Evolutionary conservation across 2,888 invertebrate genomes (phyloP), one percentile per base, ranked within the genome.

Genomic region (Odontothrips loti): DNA sequence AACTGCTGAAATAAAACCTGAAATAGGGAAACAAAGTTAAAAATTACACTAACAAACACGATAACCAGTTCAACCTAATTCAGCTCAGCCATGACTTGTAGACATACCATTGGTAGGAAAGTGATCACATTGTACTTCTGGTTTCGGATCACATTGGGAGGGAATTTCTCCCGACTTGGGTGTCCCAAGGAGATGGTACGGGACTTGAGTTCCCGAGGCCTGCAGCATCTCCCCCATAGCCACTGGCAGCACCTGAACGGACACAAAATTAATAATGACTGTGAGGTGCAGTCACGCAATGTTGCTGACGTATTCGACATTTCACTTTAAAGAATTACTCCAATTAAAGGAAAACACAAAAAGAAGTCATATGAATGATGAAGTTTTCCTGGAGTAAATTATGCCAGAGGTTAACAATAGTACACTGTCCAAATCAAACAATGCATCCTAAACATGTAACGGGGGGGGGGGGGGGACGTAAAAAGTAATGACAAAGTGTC

Each of bases 1-100:
- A 99, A 99, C 89, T 99, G 99, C 88, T 99, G 97, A 89, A 94
- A 99, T 83, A 99, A 91, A 82, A 99, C 98, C 93, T 93, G 86
- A 75, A 87, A 87, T 80, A 83, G 68, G 83, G 85, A 79, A 79
- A 79, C 12, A 58, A 81, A 80, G 47, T 11, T 47, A 29, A 47
- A n/a, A 8, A 34, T n/a, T n/a, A 29, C 20, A 29, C 27, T 47
- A 27, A 20, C 10, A 47, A 79, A 23, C 27, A 43, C 20, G 23
- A 0, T 75, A 79, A 43, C 10, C 12, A 80, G 27, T 34, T 34
- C 6, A 0, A 34, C 75, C 10, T 75, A 75, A 51, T 75, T 80
- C 20, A 43, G 43, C 43, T 47, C 11, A 34, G 43, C 11, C 43
- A 10, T 63, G 79, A 23, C 75, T 63, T 20, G n/a, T 2, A 15